Conservation (phyloP, 2,888 invertebrate genomes). For the Dolichomitus sp. region DNA sequence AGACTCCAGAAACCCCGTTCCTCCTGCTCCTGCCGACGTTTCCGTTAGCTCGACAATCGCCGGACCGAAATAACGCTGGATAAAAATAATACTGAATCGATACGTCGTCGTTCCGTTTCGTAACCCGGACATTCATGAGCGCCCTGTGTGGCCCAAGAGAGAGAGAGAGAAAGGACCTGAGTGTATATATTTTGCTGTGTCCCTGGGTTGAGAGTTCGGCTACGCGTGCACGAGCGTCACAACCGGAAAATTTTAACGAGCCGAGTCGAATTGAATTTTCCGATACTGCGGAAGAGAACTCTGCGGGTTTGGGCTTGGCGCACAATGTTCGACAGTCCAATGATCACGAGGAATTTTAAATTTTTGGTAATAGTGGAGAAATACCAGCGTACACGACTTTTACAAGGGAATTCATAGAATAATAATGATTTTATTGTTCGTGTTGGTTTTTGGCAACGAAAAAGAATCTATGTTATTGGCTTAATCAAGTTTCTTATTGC, state of each 20-base stretch:
- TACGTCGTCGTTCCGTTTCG: constrained; percentile 41
- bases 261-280: constrained; percentile 11
- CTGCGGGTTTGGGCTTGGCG: not conserved
- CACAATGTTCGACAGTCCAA: constrained; percentile 6
- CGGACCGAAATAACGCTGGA: constrained; percentile 41
- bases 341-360: constrained; percentile 6
- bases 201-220: constrained; percentile 2
- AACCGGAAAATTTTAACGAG: constrained; percentile 20
- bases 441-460: not conserved
- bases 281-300: not conserved
- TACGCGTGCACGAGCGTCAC: not conserved
- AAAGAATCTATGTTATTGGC: not conserved
- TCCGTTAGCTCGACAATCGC: constrained; percentile 32
- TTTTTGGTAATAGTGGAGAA: not conserved
- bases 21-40: not conserved
- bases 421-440: not conserved
- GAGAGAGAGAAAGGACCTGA: not conserved
- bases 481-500: not conserved
- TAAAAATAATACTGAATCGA: constrained; percentile 52
- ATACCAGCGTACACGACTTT: not conserved
- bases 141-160: constrained; percentile 12
- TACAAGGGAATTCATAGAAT: not conserved
- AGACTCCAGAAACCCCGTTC: not conserved
- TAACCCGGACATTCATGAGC: constrained; percentile 42
- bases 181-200: not conserved